A percentile compares a stretch with the other conserved stretches of the same genome.
Conservation (phyloP, 2,113 vertebrate genomes). For the Embiotoca jacksoni region DNA sequence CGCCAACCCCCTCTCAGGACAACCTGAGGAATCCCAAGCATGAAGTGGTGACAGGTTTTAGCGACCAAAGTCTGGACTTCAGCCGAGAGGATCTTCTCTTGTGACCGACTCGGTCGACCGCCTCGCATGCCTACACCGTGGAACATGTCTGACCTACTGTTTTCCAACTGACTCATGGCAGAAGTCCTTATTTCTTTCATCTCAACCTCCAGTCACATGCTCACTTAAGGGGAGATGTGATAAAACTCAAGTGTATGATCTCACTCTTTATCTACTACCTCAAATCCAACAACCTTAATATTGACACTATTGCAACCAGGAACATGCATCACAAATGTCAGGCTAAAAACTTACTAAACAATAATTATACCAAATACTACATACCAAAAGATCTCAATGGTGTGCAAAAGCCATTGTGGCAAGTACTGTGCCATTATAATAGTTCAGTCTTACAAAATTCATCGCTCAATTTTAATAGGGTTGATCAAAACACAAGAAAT, state of each 20-base stretch:
- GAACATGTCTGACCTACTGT: constrained; percentile 42
- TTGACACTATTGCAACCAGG: neutral
- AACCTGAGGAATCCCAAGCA: constrained; percentile 80
- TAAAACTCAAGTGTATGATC: no score
- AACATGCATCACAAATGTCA: neutral
- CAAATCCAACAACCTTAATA: neutral
- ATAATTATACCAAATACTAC: neutral
- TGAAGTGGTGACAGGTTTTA: constrained; percentile 80
- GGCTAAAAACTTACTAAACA: neutral
- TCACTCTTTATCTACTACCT: no score
- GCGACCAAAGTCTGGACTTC: constrained; percentile 72
- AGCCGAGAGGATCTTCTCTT: constrained; percentile 67
- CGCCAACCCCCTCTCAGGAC: constrained; percentile 39
- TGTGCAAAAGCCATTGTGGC: neutral
- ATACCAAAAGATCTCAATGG: neutral
- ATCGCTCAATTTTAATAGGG: neutral
- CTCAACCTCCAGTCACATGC: neutral
- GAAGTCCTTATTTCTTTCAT: neutral
- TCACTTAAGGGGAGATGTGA: neutral
- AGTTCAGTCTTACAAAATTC: neutral
- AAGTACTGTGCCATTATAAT: neutral
- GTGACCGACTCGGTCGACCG: constrained; percentile 34
- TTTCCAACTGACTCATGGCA: constrained; percentile 6
- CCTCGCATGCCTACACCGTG: constrained; percentile 56
- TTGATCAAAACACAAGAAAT: no score